Percentiles rank a stretch among this genome's conserved stretches.
Evolutionary conservation across 1,140 invertebrate genomes (phyloP).

Genomic region (Brachystomella parvula): DNA sequence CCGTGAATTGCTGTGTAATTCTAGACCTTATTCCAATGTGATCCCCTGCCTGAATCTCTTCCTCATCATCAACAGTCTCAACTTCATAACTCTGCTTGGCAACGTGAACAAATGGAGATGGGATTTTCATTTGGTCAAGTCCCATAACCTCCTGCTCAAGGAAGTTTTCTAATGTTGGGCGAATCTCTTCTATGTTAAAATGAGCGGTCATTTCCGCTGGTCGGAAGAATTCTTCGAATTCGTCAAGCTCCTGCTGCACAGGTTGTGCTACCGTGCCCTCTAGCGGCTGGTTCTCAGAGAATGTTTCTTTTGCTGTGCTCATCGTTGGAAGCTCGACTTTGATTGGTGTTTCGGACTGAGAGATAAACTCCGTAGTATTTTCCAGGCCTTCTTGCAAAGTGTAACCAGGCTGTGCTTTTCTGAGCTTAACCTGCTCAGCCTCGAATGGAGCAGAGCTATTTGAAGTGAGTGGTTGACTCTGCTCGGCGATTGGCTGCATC

Average conservation of each 20-base stretch:
- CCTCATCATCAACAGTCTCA: conserved; percentile 12
- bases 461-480: background rate
- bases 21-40: conserved; percentile 3
- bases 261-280: background rate
- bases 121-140: background rate
- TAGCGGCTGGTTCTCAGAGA: background rate
- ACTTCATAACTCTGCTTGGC: conserved; percentile 11
- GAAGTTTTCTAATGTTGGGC: background rate
- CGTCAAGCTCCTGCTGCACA: background rate
- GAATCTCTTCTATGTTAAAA: background rate
- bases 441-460: background rate
- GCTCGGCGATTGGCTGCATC: background rate
- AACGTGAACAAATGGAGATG: background rate
- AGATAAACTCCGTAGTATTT: background rate
- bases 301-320: background rate
- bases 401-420: background rate
- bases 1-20: background rate
- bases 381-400: background rate
- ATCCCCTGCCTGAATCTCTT: conserved; percentile 11
- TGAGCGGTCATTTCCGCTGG: background rate
- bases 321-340: background rate
- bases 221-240: background rate
- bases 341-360: background rate
- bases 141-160: background rate
- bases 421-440: background rate